Evolutionary conservation across 92 coral and sea anemone species (phyloP).

Genomic region (Zoanthus sansibaricus): DNA sequence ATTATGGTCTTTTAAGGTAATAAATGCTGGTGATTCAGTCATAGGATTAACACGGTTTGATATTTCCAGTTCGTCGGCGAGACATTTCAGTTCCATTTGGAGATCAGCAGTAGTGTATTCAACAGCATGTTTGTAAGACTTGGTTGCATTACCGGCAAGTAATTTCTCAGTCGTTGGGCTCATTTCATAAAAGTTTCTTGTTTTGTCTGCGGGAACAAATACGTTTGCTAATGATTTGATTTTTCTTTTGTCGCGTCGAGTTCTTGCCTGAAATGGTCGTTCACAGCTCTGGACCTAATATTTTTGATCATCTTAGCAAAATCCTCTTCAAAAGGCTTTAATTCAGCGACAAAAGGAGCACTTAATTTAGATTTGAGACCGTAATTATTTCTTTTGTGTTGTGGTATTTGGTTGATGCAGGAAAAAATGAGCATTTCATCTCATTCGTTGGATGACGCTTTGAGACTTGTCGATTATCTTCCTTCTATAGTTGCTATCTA

Average conservation of each 20-base stretch:
- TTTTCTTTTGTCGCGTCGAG: slow-evolving; percentile 4
- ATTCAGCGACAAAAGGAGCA: background rate
- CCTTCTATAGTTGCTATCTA: background rate
- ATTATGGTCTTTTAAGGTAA: background rate
- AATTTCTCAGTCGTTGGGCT: background rate
- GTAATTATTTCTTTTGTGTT: background rate
- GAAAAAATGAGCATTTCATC: slow-evolving; percentile 29
- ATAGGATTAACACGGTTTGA: background rate
- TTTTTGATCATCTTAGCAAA: slow-evolving; percentile 19
- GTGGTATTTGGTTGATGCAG: background rate
- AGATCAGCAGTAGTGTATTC: background rate
- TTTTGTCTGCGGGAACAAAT: slow-evolving; percentile 15
- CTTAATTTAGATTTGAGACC: background rate
- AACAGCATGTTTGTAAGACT: slow-evolving; percentile 1
- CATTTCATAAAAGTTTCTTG: too few species aligned
- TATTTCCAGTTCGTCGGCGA: background rate
- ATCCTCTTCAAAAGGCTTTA: slow-evolving; percentile 24
- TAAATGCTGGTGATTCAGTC: background rate
- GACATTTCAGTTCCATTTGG: background rate
- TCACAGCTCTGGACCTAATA: background rate
- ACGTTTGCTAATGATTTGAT: slow-evolving; percentile 11
- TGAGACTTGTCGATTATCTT: background rate
- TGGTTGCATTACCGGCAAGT: background rate
- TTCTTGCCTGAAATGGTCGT: slow-evolving; percentile 3
- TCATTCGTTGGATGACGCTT: slow-evolving; percentile 1